Evolutionary conservation across 2,888 invertebrate species (phyloP).

Genomic region (Trachelus iudaicus): DNA sequence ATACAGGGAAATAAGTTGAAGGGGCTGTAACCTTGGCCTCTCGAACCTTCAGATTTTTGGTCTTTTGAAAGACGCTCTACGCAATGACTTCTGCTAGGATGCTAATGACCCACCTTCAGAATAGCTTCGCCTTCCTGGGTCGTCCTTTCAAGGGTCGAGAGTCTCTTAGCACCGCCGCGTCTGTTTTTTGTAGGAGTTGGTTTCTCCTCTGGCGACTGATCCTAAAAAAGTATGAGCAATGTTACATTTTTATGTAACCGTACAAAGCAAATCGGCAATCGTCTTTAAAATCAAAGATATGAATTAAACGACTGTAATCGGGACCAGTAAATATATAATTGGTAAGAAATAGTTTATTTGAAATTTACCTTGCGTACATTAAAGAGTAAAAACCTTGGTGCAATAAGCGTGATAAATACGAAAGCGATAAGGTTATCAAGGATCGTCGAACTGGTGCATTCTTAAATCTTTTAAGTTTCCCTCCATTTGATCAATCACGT

Average conservation of each 20-base stretch:
- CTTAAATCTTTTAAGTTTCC: slow-evolving; percentile 26
- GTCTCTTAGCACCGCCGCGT: slow-evolving; percentile 67
- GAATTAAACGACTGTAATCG: neutral
- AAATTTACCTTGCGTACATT: neutral
- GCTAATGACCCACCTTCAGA: slow-evolving; percentile 63
- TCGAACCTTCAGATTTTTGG: slow-evolving; percentile 20
- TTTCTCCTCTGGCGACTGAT: slow-evolving; percentile 56
- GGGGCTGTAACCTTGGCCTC: slow-evolving; percentile 28
- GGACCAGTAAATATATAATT: neutral
- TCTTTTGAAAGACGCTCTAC: slow-evolving; percentile 1
- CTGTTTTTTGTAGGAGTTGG: slow-evolving; percentile 63
- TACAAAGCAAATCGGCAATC: neutral
- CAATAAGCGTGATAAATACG: slow-evolving; percentile 7
- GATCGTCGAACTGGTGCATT: slow-evolving; percentile 40
- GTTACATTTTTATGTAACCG: neutral
- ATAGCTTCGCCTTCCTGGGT: slow-evolving; percentile 69
- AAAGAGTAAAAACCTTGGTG: neutral
- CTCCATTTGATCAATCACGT: slow-evolving; percentile 23
- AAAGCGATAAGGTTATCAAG: slow-evolving; percentile 48
- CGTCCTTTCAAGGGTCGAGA: slow-evolving; percentile 66
- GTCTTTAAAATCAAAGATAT: neutral
- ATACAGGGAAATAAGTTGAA: slow-evolving; percentile 37
- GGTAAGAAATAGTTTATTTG: neutral
- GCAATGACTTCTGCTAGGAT: neutral
- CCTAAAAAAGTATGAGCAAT: slow-evolving; percentile 41